phyloP scores from a whole-genome alignment of 2,113 vertebrate genomes.

The Percopsis transmontana region DNA sequence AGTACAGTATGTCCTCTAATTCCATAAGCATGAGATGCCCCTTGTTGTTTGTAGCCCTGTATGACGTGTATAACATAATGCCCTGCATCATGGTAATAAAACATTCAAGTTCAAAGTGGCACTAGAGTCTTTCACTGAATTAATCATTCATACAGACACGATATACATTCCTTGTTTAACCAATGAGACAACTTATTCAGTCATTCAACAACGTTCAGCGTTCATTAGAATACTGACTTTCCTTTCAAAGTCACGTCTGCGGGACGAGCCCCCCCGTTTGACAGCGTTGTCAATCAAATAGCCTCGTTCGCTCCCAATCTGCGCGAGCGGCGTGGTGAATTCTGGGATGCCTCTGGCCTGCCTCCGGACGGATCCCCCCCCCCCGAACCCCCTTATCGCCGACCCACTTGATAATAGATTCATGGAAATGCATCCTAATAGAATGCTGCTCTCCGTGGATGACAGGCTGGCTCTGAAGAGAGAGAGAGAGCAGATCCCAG shows the following conservation, averaged over 20 bases:
- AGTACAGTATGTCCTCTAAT: not conserved
- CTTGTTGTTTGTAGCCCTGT: not conserved
- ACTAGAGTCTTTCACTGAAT: not conserved
- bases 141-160: conserved; percentile 34
- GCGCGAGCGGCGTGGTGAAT: conserved; percentile 35
- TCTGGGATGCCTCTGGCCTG: conserved; percentile 59
- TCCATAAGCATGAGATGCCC: not conserved
- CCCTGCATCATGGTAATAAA: too few relatives aligned
- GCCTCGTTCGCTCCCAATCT: conserved; percentile 32
- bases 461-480: conserved; percentile 86
- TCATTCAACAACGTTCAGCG: conserved; percentile 16
- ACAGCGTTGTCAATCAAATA: conserved; percentile 56
- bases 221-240: conserved; percentile 23
- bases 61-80: too few relatives aligned
- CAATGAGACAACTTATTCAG: not conserved
- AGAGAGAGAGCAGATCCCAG: conserved; percentile 41
- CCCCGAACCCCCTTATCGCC: conserved; percentile 31
- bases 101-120: too few relatives aligned
- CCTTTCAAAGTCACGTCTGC: conserved; percentile 52
- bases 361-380: conserved; percentile 36
- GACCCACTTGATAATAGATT: conserved; percentile 76
- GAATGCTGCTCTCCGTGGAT: conserved; percentile 76
- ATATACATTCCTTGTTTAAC: not conserved
- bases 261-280: too few relatives aligned
- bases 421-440: conserved; percentile 82